These are phyloP conservation scores for Argentina silus DNA, from an alignment of 2,797 vertebrate genomes.

Conservation along the genomic window DNA sequence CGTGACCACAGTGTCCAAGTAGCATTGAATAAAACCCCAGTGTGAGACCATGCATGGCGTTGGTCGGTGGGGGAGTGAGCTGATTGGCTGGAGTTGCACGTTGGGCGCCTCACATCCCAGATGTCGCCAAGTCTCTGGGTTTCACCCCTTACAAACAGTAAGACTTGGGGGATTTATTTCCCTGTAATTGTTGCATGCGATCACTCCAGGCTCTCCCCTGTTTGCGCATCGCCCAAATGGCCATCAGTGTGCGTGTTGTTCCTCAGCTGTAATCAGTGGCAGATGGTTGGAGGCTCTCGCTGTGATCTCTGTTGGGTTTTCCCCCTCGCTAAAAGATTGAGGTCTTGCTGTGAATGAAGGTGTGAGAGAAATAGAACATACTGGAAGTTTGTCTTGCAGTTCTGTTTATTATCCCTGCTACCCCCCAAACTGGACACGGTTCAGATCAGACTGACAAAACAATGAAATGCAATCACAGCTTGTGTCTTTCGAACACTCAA, in stretches of 20 bases:
- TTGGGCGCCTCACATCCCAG: slow-evolving; percentile 53
- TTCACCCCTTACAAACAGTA: slow-evolving; percentile 63
- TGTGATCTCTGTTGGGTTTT: slow-evolving; percentile 57
- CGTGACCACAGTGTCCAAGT: slow-evolving; percentile 37
- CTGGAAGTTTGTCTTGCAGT: slow-evolving; percentile 32
- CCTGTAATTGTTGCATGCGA: slow-evolving; percentile 65
- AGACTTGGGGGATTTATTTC: slow-evolving; percentile 65
- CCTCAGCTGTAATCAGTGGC: slow-evolving; percentile 69
- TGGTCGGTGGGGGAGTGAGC: slow-evolving; percentile 58
- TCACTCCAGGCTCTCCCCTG: slow-evolving; percentile 65
- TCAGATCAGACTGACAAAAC: slow-evolving; percentile 51
- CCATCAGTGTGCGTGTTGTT: slow-evolving; percentile 65
- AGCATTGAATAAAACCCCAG: slow-evolving; percentile 63
- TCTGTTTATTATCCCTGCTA: slow-evolving; percentile 39
- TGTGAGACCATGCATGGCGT: slow-evolving; percentile 66
- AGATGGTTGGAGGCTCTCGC: slow-evolving; percentile 60
- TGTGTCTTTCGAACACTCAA: slow-evolving; percentile 50
- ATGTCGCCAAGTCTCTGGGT: slow-evolving; percentile 64
- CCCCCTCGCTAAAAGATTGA: slow-evolving; percentile 46
- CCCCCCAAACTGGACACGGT: slow-evolving; percentile 41
- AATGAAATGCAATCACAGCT: slow-evolving; percentile 53
- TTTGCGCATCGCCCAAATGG: slow-evolving; percentile 60
- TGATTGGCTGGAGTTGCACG: slow-evolving; percentile 50
- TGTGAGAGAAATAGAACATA: slow-evolving; percentile 24
- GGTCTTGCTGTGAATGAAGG: slow-evolving; percentile 36